Evolutionary conservation across 2,113 vertebrate species (phyloP).

Genomic region (Alethe diademata): DNA sequence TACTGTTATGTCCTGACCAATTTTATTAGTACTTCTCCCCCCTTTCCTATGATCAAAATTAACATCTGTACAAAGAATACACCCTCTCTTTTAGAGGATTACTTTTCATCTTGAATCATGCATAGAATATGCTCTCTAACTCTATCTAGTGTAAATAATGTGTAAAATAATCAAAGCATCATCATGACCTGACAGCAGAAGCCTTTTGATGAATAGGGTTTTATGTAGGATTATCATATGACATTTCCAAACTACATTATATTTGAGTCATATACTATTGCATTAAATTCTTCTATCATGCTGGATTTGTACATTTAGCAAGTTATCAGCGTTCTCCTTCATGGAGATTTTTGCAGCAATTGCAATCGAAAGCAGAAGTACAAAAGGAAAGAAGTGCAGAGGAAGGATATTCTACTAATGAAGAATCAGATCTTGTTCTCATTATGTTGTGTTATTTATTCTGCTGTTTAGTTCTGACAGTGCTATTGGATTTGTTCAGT

Average conservation of each 20-base stretch:
- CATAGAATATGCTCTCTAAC: slow-evolving; percentile 69
- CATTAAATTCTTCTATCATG: slow-evolving; percentile 64
- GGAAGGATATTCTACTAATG: not conserved
- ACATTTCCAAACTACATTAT: slow-evolving; percentile 80
- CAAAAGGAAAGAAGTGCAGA: not conserved
- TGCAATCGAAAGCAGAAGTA: slow-evolving; percentile 5
- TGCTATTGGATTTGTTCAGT: not conserved
- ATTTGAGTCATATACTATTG: slow-evolving; percentile 73
- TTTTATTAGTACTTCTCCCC: slow-evolving; percentile 33
- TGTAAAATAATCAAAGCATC: slow-evolving; percentile 77
- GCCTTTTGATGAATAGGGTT: slow-evolving; percentile 76
- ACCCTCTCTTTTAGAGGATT: slow-evolving; percentile 57
- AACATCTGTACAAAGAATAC: slow-evolving; percentile 63
- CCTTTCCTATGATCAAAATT: slow-evolving; percentile 58
- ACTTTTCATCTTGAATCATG: slow-evolving; percentile 64
- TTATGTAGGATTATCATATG: slow-evolving; percentile 79
- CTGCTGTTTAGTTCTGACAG: not conserved
- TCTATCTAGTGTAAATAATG: slow-evolving; percentile 76
- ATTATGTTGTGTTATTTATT: not conserved
- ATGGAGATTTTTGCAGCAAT: slow-evolving; percentile 24
- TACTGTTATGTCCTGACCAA: slow-evolving; percentile 3
- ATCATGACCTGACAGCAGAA: slow-evolving; percentile 71
- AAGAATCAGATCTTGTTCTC: not conserved
- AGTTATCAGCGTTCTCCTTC: slow-evolving; percentile 30
- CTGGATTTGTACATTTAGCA: slow-evolving; percentile 64